Conservation (phyloP, 2,797 vertebrate genomes). For the Sibirionetta formosa region DNA sequence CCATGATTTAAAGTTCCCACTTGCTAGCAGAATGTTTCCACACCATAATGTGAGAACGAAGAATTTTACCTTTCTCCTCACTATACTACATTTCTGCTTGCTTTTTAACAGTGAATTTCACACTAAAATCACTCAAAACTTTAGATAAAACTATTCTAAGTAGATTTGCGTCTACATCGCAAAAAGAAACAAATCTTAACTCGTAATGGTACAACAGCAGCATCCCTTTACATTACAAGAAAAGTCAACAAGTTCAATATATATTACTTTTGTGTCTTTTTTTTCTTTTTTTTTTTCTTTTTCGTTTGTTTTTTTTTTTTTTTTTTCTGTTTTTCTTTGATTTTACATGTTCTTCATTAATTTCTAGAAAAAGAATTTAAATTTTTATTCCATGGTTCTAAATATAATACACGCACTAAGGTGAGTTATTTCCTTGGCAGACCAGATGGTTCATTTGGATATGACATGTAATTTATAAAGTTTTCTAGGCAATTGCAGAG, state of each 20-base stretch:
- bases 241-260: background rate
- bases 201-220: background rate
- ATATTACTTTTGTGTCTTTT: accelerated
- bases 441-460: background rate
- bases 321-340: background rate
- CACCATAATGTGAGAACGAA: background rate
- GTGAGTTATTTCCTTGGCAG: background rate
- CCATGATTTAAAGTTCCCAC: background rate
- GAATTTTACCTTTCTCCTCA: background rate
- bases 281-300: background rate
- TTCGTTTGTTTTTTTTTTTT: accelerated
- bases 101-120: background rate
- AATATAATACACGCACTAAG: background rate
- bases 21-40: background rate
- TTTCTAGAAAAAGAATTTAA: background rate
- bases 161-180: background rate
- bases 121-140: background rate
- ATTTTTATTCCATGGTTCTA: background rate
- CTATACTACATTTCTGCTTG: background rate
- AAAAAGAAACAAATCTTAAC: background rate
- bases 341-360: background rate
- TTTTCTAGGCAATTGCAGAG: background rate
- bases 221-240: background rate
- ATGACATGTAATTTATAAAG: background rate
- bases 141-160: background rate